These are phyloP conservation scores for Habropoda laboriosa DNA, from an alignment of 1,140 invertebrate genomes.

Conservation along the genomic window DNA sequence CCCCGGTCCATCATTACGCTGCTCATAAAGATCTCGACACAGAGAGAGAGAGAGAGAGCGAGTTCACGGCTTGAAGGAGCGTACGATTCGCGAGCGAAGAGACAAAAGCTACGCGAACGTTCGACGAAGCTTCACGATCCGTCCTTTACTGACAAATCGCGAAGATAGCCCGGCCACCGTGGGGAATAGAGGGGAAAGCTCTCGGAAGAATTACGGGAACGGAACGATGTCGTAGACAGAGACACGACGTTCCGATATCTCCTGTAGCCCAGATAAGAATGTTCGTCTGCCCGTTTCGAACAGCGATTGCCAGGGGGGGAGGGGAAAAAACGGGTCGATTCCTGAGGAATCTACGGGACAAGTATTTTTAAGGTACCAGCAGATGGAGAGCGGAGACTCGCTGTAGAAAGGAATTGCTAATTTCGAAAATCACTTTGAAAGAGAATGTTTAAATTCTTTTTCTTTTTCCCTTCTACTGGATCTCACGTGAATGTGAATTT, in stretches of 20 bases:
- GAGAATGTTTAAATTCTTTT: too few relatives aligned
- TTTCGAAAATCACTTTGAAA: not conserved
- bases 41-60: not conserved
- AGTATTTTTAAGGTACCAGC: not conserved
- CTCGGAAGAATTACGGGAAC: conserved; percentile 69
- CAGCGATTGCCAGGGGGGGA: not conserved
- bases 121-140: conserved; percentile 36
- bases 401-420: not conserved
- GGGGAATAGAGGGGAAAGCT: conserved; percentile 65
- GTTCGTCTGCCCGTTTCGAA: conserved; percentile 27
- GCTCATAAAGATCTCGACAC: conserved; percentile 24
- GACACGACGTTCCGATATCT: conserved; percentile 69
- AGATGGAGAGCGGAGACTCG: not conserved
- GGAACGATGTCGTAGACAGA: conserved; percentile 72
- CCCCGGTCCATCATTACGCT: conserved; percentile 16
- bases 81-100: conserved; percentile 13
- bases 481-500: too few relatives aligned
- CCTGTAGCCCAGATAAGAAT: conserved; percentile 61
- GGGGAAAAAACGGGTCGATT: conserved; percentile 33
- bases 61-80: too few relatives aligned
- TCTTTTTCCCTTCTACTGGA: too few relatives aligned
- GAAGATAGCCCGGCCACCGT: conserved; percentile 65
- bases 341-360: conserved; percentile 8
- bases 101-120: conserved; percentile 39
- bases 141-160: conserved; percentile 71